A percentile compares a stretch with the other conserved stretches of the same genome.
Conservation (phyloP, 2,797 vertebrate genomes). For the Smutsia gigantea region DNA sequence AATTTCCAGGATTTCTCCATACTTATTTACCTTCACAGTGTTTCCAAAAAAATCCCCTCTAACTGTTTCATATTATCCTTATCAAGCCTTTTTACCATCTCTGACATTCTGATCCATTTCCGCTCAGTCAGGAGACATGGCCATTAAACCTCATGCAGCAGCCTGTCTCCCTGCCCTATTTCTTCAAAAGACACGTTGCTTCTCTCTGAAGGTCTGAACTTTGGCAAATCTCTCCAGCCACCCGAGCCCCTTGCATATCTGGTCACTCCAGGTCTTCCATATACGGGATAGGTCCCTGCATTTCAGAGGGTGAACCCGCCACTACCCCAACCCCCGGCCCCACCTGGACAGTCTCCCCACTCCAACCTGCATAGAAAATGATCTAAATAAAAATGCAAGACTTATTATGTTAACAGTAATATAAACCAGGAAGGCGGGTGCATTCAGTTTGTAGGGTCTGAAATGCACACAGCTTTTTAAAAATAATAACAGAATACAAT, state of each 20-base stretch:
- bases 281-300: rapidly evolving
- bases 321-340: neutral
- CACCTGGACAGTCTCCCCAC: neutral
- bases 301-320: neutral
- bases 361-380: neutral
- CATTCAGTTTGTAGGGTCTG: neutral
- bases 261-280: too few relatives aligned
- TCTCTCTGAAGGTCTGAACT: neutral
- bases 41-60: neutral
- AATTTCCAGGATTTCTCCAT: neutral
- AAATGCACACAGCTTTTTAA: neutral
- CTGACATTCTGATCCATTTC: neutral
- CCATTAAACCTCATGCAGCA: too few relatives aligned
- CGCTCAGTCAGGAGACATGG: neutral
- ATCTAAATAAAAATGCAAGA: neutral
- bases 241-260: neutral
- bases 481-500: slow-evolving; percentile 5
- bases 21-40: neutral
- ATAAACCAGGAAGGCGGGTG: neutral
- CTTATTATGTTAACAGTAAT: neutral
- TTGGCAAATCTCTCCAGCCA: neutral
- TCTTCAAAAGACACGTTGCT: neutral
- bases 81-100: neutral
- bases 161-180: rapidly evolving
- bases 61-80: neutral